A percentile compares a stretch with the other conserved stretches of the same genome.
phyloP scores from a whole-genome alignment of 2,888 invertebrate genomes.

The Lasioglossum zephyrum region DNA sequence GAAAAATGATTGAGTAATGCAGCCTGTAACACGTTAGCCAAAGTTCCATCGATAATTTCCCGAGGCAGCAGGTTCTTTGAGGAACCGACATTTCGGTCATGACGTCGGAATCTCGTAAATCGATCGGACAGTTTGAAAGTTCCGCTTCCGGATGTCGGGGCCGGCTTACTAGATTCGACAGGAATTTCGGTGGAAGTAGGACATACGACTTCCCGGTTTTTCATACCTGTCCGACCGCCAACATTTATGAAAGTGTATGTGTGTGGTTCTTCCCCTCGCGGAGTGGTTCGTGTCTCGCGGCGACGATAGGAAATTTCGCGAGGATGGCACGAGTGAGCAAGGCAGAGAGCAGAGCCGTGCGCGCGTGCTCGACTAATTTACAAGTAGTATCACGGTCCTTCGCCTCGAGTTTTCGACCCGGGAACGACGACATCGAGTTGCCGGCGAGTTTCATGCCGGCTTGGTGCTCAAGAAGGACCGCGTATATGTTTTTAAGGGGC shows the following conservation, averaged over 20 bases:
- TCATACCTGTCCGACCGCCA: slow-evolving; percentile 41
- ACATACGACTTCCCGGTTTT: slow-evolving; percentile 46
- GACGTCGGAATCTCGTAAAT: slow-evolving; percentile 54
- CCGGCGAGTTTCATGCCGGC: slow-evolving; percentile 34
- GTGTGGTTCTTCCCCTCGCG: neutral
- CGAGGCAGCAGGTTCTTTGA: neutral
- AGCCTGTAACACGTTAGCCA: neutral
- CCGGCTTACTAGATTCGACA: slow-evolving; percentile 46
- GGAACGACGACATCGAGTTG: slow-evolving; percentile 28
- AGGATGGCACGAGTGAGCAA: neutral
- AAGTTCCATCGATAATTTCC: slow-evolving; percentile 12
- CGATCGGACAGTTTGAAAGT: slow-evolving; percentile 43
- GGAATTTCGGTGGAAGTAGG: slow-evolving; percentile 42
- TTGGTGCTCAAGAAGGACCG: slow-evolving; percentile 15
- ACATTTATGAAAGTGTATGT: slow-evolving; percentile 38
- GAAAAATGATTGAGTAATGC: neutral
- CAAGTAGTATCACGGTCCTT: slow-evolving; percentile 36
- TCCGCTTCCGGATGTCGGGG: slow-evolving; percentile 24
- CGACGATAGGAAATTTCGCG: slow-evolving; percentile 18
- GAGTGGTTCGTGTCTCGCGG: slow-evolving; percentile 1
- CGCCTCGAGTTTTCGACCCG: slow-evolving; percentile 25
- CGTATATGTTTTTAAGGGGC: slow-evolving; percentile 26
- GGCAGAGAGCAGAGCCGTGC: neutral
- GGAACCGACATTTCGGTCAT: slow-evolving; percentile 3
- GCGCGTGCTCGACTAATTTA: slow-evolving; percentile 25